Evolutionary conservation across 1,140 invertebrate species (phyloP).

Genomic region (Dreissena rostriformis): DNA sequence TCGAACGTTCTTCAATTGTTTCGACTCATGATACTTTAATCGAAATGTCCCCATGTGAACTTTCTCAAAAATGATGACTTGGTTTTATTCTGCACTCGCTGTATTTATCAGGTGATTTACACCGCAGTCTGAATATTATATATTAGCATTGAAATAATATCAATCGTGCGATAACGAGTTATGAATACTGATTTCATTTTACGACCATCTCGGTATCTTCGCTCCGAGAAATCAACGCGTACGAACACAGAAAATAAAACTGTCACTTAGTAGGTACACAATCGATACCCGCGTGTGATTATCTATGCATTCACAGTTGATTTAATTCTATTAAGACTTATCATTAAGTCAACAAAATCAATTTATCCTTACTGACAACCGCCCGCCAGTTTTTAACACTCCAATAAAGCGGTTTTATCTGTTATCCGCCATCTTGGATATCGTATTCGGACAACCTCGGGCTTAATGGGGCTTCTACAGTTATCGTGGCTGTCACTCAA

Average conservation of each 20-base stretch:
- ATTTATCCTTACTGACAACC: conserved; percentile 20
- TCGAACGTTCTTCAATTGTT: too few relatives aligned
- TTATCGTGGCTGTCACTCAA: conserved; percentile 42
- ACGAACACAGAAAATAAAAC: conserved; percentile 27
- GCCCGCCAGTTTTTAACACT: conserved; percentile 16
- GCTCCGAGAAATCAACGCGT: neutral
- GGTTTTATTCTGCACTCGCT: too few relatives aligned
- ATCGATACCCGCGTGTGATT: conserved; percentile 22
- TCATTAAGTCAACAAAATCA: conserved; percentile 43
- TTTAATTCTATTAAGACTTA: conserved; percentile 48
- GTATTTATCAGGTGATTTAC: too few relatives aligned
- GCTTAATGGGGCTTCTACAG: conserved; percentile 12
- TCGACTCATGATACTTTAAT: too few relatives aligned
- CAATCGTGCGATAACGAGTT: too few relatives aligned
- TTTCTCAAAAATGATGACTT: too few relatives aligned
- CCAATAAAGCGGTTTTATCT: conserved; percentile 36
- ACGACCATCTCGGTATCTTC: neutral
- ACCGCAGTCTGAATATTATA: too few relatives aligned
- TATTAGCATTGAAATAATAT: too few relatives aligned
- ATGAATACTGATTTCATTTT: neutral
- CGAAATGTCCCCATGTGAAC: too few relatives aligned
- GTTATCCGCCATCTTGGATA: neutral
- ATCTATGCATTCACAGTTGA: conserved; percentile 46
- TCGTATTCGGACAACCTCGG: conserved; percentile 9
- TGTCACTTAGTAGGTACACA: conserved; percentile 18